Evolutionary conservation across 92 coral and sea anemone species (phyloP), one percentile per base, ranked within the genome.

Genomic region (Actinostola sp.): DNA sequence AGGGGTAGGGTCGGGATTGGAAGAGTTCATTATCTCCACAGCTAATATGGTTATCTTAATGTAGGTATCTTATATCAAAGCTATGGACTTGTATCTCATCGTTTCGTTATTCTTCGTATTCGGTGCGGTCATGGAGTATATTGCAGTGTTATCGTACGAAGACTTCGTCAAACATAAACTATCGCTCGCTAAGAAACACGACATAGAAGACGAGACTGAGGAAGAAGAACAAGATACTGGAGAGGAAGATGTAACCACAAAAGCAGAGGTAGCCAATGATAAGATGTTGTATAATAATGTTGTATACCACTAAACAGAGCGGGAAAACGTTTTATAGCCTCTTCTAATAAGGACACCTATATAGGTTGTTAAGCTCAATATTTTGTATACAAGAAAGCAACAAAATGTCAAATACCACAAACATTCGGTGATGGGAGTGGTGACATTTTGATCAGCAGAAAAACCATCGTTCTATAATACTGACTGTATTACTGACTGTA

Each of bases 61-160:
- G 8, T 29, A 89, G 93, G 97, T 92, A 5, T 89, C 97, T 4
- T 92, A 92, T 62, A 87, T 92, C 58, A 92, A 92, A 49, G 97
- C 97, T 0, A 67, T 92, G 21, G 97, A 92, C 61, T 30, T 84
- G 48, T 92, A 84, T 54, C 77, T 92, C 20, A 86, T 92, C 12
- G 75, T 83, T 7, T 88, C 97, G 12, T 89, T 92, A 64, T 55
- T 85, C 51, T 92, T 92, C 29, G 97, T 92, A 52, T 92, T 92
- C 71, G 93, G 93, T 10, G 88, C 92, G 24, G 85, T 92, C 43
- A 21, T 88, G 57, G 97, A 92, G 80, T 92, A 89, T 36, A 88
- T 89, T 29, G 66, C 85, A 5, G 89, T 89, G 0, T 67, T 81
- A 29, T 51, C 85, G 67, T 52, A 82, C 57, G 36, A 25, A 9